Base-by-base conservation (phyloP, 2,113 vertebrate genomes). In the Neodontobutis hainanensis region DNA sequence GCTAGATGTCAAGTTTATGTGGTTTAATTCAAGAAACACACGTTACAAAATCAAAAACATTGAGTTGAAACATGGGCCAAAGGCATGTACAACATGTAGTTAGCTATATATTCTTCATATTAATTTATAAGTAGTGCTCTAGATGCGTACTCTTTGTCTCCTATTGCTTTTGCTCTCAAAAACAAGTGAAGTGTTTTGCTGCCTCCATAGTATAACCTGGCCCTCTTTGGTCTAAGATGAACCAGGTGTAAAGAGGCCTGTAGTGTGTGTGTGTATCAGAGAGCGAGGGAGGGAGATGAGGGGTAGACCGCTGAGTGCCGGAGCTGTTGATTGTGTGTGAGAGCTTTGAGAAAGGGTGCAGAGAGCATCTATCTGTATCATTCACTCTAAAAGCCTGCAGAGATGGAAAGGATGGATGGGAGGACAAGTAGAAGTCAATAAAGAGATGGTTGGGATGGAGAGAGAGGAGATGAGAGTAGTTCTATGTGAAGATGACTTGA, bases 331-430 rank as follows among this genome's bases (percentile, higher is more conserved):
- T 88, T 86, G 86, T 86, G 71, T 78, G 81, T 84, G 86, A 89
- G 85, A 89, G 87, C 89, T 87, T 75, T 78, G 84, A 85, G 87
- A 88, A 88, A 86, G 83, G 75, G 66, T 82, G 77, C 80, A 80
- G 87, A 86, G 84, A 87, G 88, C 85, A 88, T 89, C 82, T 89
- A 85, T 90, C 87, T 87, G 77, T 88, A 87, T 89, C 89, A 85
- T 86, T 89, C 87, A 83, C 81, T 87, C 80, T 87, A 87, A 90
- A 89, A 89, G 86, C 85, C 81, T 77, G 71, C 60, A 85, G 82
- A 88, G 80, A 87, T 85, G 77, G 80, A 84, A 80, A 81, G 85
- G 85, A 87, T 90, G 85, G 85, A 85, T 88, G 86, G 82, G 75
- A 80, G 85, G 80, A 86, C 85, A 89, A 89, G 89, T 87, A 85